Evolutionary conservation across 2,797 vertebrate genomes (phyloP).

Genomic region (Crenuchus spilurus): DNA sequence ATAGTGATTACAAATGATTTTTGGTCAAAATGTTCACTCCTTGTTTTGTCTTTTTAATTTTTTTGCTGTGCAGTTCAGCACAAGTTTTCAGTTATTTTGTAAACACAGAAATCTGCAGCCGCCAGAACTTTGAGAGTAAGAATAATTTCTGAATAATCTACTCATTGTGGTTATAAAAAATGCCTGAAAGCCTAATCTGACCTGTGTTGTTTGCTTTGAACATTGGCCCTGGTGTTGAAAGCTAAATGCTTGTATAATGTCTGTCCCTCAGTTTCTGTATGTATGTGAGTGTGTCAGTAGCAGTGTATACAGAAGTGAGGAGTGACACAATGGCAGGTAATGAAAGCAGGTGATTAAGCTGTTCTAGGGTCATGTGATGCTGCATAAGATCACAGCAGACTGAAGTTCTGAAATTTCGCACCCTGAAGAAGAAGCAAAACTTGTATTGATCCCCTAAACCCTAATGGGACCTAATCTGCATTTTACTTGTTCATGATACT

Average conservation of each 20-base stretch:
- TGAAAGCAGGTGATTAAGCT: slow-evolving; percentile 36
- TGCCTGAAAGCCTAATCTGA: background rate
- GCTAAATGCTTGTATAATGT: slow-evolving; percentile 11
- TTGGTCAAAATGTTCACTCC: too few relatives aligned
- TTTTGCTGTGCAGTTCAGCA: too few relatives aligned
- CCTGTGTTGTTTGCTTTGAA: background rate
- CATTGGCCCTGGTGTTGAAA: background rate
- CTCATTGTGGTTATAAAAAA: background rate
- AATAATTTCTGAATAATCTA: background rate
- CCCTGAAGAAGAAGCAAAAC: too few relatives aligned
- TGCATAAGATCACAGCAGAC: background rate
- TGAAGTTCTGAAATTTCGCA: background rate
- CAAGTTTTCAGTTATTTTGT: too few relatives aligned
- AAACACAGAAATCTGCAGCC: too few relatives aligned
- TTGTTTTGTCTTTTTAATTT: too few relatives aligned
- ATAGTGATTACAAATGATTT: too few relatives aligned
- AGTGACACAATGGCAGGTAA: slow-evolving; percentile 21
- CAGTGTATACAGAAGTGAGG: slow-evolving; percentile 14
- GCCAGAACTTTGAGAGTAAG: too few relatives aligned
- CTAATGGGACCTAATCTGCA: too few relatives aligned
- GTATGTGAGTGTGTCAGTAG: background rate
- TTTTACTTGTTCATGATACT: too few relatives aligned
- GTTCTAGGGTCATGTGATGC: slow-evolving; percentile 32
- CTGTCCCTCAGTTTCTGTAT: background rate
- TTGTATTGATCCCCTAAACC: too few relatives aligned